Evolutionary conservation across 2,888 invertebrate genomes (phyloP).

Genomic region (Apocheima hispidaria): DNA sequence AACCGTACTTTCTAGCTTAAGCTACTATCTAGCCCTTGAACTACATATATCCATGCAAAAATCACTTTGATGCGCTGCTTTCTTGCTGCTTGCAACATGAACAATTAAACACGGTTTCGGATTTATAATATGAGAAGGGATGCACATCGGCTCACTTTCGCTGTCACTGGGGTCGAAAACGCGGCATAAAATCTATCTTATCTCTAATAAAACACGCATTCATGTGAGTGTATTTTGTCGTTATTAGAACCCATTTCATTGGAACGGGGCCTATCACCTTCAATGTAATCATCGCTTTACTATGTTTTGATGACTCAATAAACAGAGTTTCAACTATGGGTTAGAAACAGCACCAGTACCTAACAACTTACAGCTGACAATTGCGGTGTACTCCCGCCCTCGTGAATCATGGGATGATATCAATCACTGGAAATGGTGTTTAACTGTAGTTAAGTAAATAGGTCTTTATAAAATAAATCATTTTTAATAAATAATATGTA

Average conservation of each 20-base stretch:
- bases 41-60: too few relatives aligned
- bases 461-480: neutral
- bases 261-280: neutral
- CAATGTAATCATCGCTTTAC: conserved; percentile 9
- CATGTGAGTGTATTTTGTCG: neutral
- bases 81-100: too few relatives aligned
- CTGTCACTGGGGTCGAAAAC: too few relatives aligned
- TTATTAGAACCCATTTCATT: neutral
- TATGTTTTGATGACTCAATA: conserved; percentile 25
- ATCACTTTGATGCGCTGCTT: too few relatives aligned
- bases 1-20: too few relatives aligned
- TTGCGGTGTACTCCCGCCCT: conserved; percentile 25
- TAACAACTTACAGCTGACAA: conserved; percentile 10
- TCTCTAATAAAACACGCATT: neutral
- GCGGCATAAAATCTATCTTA: neutral
- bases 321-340: conserved; percentile 24
- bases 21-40: too few relatives aligned
- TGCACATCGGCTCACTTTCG: too few relatives aligned
- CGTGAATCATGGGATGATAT: conserved; percentile 21
- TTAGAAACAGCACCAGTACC: conserved; percentile 39
- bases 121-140: too few relatives aligned
- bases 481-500: neutral
- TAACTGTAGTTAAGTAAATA: neutral
- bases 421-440: conserved; percentile 16
- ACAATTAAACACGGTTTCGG: too few relatives aligned